Evolutionary conservation across 1,140 invertebrate genomes (phyloP).

Genomic region (Phymastichus coffea): DNA sequence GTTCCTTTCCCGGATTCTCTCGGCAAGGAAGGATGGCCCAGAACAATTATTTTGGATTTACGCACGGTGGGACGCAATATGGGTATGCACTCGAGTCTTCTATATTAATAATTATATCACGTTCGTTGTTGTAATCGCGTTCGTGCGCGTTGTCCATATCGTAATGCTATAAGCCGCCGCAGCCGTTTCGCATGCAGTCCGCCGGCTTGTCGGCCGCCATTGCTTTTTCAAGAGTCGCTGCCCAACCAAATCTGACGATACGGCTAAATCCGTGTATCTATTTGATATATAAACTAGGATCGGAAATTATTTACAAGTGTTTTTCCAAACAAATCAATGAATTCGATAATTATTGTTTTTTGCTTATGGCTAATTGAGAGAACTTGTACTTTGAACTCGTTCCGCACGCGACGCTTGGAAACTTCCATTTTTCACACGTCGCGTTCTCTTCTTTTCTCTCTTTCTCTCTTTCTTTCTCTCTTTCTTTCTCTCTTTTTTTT

Average conservation of each 20-base stretch:
- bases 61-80: constrained; percentile 87
- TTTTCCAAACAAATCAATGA: no score
- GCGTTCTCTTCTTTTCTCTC: neutral
- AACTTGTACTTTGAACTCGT: no score
- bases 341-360: no score
- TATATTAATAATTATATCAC: no score
- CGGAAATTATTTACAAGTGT: no score
- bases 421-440: constrained; percentile 15
- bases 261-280: no score
- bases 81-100: constrained; percentile 62
- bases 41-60: constrained; percentile 92
- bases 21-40: constrained; percentile 68
- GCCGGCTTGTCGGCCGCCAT: constrained; percentile 50
- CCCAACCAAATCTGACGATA: no score
- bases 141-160: neutral
- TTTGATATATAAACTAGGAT: no score
- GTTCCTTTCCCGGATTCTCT: constrained; percentile 25
- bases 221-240: constrained; percentile 25
- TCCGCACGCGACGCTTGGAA: neutral
- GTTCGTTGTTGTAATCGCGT: neutral
- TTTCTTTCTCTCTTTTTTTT: neutral
- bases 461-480: neutral
- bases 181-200: neutral
- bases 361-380: no score
- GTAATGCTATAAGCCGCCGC: neutral